Evolutionary conservation across 1,140 invertebrate genomes (phyloP), one percentile per base, ranked within the genome.

Genomic region (Psix sp.): DNA sequence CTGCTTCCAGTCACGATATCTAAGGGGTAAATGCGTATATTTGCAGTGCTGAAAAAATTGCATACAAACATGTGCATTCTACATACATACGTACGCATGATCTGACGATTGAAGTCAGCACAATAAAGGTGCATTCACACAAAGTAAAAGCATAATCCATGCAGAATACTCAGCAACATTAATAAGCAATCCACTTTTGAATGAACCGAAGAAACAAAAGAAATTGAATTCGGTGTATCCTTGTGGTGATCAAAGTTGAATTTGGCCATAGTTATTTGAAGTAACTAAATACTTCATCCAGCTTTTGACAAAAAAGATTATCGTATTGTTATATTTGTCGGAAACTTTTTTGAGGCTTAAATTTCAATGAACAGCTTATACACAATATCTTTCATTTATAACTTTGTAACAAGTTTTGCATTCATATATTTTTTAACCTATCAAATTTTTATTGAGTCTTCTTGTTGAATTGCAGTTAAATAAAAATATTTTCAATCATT

Each of bases 11-110:
- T 68, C 59, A 52, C 40, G 39, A 57, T 77, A 73, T 62, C 74
- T 45, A 42, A 74, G 73, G 79, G 77, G 40, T 74, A 79, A 73
- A 82, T 66, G 76, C 62, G 72, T 76, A 80, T 84, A 83, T 80
- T 62, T 70, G 45, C 46, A 70, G 45, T 56, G 38, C 45, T 63
- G 51, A 76, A 77, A 75, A 67, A 76, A 74, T 75, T 52, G 65
- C 75, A 40, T 59, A 45, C 57, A 63, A 62, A 67, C 62, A 62
- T 62, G 48, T 56, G 57, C 56, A 62, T 60, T 62, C 51, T 51
- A 54, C 57, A 48, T 63, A 33, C 29, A 74, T 43, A 51, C 57
- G 31, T 18, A 38, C 18, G 14, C 29, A 57, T 45, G 46, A 59
- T 74, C 45, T 60, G 40, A 49, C 56, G 52, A 71, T 63, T 71